Conservation (phyloP, 1,140 invertebrate species). For the Drosophila grimshawi region DNA sequence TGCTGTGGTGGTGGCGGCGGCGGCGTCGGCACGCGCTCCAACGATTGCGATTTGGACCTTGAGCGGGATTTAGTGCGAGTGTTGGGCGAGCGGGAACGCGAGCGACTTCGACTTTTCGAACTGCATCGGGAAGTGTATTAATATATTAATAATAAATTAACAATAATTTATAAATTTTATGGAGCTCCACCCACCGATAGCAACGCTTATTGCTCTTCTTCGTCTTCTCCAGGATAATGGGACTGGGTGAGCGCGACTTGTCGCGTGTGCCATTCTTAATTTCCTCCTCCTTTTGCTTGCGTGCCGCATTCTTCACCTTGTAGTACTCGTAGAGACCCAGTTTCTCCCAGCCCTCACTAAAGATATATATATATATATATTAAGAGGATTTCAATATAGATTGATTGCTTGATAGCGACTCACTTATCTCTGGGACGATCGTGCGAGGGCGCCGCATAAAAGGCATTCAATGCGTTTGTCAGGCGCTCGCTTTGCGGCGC, state of each 20-base stretch:
- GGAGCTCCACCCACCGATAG: constrained; percentile 60
- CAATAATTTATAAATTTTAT: background rate
- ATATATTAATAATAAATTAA: too few species aligned
- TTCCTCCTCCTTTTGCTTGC: constrained; percentile 95
- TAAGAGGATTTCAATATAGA: background rate
- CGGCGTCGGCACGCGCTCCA: constrained; percentile 52
- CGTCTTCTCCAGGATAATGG: constrained; percentile 91
- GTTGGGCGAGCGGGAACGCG: constrained; percentile 71
- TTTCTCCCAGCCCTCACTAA: constrained; percentile 98
- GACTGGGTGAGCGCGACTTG: constrained; percentile 90
- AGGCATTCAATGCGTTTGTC: constrained; percentile 96
- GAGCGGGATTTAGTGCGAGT: constrained; percentile 62
- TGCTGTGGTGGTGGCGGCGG: constrained; percentile 57
- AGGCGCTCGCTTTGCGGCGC: constrained; percentile 96
- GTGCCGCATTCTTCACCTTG: constrained; percentile 96
- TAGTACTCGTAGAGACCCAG: constrained; percentile 98
- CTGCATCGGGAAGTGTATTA: constrained; percentile 57
- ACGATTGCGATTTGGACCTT: constrained; percentile 86
- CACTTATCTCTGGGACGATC: constrained; percentile 97
- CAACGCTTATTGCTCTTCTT: constrained; percentile 76
- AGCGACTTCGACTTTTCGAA: constrained; percentile 86
- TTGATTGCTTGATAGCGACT: constrained; percentile 53
- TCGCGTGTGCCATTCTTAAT: constrained; percentile 89
- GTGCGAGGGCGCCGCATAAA: constrained; percentile 96
- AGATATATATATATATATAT: constrained; percentile 58